Conservation (phyloP, 2,113 vertebrate species). For the Genyomyrus donnyi region DNA sequence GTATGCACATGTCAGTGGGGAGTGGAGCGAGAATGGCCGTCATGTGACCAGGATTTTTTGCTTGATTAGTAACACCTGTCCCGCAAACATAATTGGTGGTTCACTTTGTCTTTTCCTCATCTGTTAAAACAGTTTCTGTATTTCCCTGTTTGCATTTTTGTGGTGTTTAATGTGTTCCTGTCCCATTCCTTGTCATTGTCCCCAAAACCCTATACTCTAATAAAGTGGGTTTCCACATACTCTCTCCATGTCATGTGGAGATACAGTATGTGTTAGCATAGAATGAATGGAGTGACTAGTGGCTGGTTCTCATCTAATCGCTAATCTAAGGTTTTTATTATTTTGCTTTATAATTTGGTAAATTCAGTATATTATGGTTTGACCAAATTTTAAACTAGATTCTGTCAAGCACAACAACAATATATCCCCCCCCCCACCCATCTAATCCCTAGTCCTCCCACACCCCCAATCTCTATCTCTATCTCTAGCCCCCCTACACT, state of each 20-base stretch:
- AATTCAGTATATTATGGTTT: not conserved
- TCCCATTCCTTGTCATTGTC: not conserved
- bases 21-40: not conserved
- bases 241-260: not conserved
- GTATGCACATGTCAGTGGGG: not conserved
- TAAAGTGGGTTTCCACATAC: not conserved
- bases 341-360: not conserved
- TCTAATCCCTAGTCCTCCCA: not conserved
- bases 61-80: conserved; percentile 6
- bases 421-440: not conserved
- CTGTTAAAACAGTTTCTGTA: not conserved
- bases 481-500: not conserved
- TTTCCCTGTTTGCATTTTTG: not conserved
- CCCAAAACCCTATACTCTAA: not conserved
- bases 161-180: not conserved
- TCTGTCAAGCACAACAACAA: not conserved
- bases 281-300: not conserved
- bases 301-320: not conserved
- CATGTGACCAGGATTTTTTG: not conserved
- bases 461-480: not conserved
- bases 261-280: not conserved
- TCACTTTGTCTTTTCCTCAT: not conserved
- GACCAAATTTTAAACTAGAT: not conserved
- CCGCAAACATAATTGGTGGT: not conserved
- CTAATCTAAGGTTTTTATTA: not conserved